Conservation (phyloP, 2,113 vertebrate genomes). For the Copsychus sechellarum region DNA sequence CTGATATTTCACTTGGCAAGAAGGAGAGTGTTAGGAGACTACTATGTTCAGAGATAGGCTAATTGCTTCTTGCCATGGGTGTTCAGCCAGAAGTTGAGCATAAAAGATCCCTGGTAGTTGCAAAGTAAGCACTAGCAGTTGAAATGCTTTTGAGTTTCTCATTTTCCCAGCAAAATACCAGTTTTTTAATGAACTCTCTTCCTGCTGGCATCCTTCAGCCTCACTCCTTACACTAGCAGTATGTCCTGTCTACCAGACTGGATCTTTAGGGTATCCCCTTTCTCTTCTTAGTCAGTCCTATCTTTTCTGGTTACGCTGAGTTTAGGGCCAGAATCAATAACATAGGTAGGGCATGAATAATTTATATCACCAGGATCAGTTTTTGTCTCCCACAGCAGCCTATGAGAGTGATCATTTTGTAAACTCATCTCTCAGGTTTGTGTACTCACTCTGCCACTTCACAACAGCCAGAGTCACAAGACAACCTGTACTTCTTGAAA, state of each 20-base stretch:
- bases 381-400: background rate
- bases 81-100: background rate
- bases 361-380: background rate
- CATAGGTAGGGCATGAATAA: background rate
- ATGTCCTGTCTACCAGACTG: background rate
- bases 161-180: background rate
- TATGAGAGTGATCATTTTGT: background rate
- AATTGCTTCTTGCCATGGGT: background rate
- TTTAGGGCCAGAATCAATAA: background rate
- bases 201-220: background rate
- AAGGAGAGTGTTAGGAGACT: background rate
- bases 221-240: background rate
- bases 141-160: background rate
- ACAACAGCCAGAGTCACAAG: background rate
- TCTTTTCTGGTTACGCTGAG: background rate
- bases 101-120: background rate
- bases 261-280: background rate
- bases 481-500: background rate
- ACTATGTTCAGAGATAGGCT: background rate
- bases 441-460: background rate
- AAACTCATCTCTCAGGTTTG: conserved; percentile 10
- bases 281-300: background rate
- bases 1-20: background rate
- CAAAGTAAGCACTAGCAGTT: background rate
- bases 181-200: background rate